phyloP scores from a whole-genome alignment of 2,797 vertebrate species.

The Gambelia wislizenii region DNA sequence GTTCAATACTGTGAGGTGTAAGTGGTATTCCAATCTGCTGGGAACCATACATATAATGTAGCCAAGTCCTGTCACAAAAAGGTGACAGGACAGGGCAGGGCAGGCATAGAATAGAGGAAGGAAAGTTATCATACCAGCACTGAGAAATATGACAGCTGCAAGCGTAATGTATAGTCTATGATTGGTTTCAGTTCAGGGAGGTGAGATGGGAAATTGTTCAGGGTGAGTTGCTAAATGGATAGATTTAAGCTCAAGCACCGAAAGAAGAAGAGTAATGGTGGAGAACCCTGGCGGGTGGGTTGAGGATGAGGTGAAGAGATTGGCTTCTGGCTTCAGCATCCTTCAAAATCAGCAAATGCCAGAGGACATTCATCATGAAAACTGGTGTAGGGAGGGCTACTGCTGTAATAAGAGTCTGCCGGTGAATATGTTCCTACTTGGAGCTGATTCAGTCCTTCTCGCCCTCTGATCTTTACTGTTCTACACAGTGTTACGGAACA shows the following conservation, averaged over 20 bases:
- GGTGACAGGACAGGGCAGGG: constrained; percentile 6
- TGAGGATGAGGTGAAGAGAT: constrained; percentile 37
- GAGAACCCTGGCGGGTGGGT: constrained; percentile 22
- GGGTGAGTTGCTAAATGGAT: constrained; percentile 41
- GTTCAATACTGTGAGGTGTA: not conserved
- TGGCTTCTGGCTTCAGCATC: constrained; percentile 30
- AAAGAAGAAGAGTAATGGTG: constrained; percentile 30
- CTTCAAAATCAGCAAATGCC: not conserved
- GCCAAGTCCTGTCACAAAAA: constrained; percentile 15
- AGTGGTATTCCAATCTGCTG: not conserved
- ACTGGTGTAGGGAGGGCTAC: not conserved
- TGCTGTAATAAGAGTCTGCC: constrained; percentile 12
- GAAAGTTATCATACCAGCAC: constrained; percentile 5
- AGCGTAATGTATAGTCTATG: constrained; percentile 25
- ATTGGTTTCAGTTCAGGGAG: constrained; percentile 47
- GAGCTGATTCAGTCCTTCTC: not conserved
- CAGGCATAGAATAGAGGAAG: not conserved
- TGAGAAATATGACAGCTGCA: constrained; percentile 33
- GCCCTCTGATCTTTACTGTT: not conserved
- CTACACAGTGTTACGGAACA: constrained; percentile 5
- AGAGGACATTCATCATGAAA: constrained; percentile 29
- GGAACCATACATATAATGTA: not conserved
- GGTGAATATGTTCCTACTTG: constrained; percentile 1
- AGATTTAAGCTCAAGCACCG: constrained; percentile 30
- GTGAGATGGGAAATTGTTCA: constrained; percentile 42